A percentile compares a stretch with the other conserved stretches of the same genome.
Evolutionary conservation across 2,888 invertebrate species (phyloP).

Genomic region (Drosophila picticornis): DNA sequence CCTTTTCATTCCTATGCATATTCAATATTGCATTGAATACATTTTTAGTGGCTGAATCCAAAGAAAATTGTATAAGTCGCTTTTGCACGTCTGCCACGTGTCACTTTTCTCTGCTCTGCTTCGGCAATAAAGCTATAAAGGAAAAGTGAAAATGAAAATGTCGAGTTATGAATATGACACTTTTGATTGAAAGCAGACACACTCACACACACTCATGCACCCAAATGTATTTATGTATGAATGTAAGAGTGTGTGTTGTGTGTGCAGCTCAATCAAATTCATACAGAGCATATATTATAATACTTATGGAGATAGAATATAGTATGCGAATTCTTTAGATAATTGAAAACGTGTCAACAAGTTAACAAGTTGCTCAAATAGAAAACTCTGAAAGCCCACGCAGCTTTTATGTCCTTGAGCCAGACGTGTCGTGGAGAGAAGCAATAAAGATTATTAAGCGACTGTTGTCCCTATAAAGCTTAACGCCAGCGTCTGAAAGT

Average conservation of each 20-base stretch:
- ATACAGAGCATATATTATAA: constrained; percentile 19
- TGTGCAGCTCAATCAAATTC: constrained; percentile 49
- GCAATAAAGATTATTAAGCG: constrained; percentile 47
- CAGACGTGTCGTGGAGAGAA: constrained; percentile 32
- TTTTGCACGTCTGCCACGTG: constrained; percentile 50
- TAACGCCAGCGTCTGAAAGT: constrained; percentile 8
- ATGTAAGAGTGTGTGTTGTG: constrained; percentile 3
- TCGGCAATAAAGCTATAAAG: constrained; percentile 49
- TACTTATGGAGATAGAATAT: constrained; percentile 6
- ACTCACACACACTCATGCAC: background rate
- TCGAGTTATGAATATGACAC: constrained; percentile 68
- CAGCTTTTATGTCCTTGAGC: constrained; percentile 41
- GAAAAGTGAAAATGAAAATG: constrained; percentile 51
- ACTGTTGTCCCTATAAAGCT: constrained; percentile 3
- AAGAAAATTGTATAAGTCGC: constrained; percentile 24
- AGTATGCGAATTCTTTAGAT: constrained; percentile 66
- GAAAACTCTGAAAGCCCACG: constrained; percentile 18
- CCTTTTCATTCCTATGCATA: background rate
- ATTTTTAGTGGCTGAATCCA: constrained; percentile 25
- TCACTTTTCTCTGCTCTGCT: constrained; percentile 30
- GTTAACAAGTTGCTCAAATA: constrained; percentile 50
- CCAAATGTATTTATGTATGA: constrained; percentile 4
- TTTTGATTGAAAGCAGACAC: constrained; percentile 71
- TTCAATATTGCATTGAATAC: background rate
- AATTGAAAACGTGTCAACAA: constrained; percentile 82